Base-by-base conservation (phyloP, 1,140 invertebrate species). In the Drosophila nikananu region DNA sequence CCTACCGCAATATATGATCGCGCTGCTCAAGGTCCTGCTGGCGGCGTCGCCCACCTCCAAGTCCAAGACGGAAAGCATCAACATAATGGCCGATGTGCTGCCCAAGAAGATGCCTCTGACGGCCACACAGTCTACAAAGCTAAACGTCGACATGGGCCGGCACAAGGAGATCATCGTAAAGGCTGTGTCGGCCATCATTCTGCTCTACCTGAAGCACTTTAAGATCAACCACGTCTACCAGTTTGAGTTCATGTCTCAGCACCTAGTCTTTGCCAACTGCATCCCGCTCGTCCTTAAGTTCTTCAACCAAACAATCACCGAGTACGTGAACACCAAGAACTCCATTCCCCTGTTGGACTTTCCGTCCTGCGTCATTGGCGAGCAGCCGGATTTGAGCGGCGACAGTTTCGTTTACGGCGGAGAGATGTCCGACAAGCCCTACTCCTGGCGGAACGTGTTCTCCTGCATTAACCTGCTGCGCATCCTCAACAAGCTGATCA, bases 131-230 rank as follows among this genome's bases (percentile, higher is more conserved):
- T 99, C 98, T 1, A 97, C 99, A 94, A 99, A 99, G 94, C 94
- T 99, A 15, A 98, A 98, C 27, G 97, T 99, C 77, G 99, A 99
- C 94, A 97, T 99, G 7, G 99, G 99, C 92, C 95, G 99, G 37
- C 99, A 99, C 92, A 99, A 99, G 92, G 98, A 99, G 95, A 98
- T 99, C 44, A 98, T 99, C 77, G 98, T 99, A 0, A 99, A 99
- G 95, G 97, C 98, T 13, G 97, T 99, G 1, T 99, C 98, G 42
- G 98, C 97, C 5, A 98, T 99, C 68, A 94, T 99, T 48, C 93
- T 99, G 54, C 94, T 99, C 12, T 94, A 99, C 41, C 94, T 99
- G 49, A 99, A 99, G 93, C 99, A 99, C 94, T 98, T 99, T 80
- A 99, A 99, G 94, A 94, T 99, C n/a, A 99, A 99, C 94, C 99